Evolutionary conservation across 2,888 invertebrate genomes (phyloP).

Genomic region (Azorinus chamasolen): DNA sequence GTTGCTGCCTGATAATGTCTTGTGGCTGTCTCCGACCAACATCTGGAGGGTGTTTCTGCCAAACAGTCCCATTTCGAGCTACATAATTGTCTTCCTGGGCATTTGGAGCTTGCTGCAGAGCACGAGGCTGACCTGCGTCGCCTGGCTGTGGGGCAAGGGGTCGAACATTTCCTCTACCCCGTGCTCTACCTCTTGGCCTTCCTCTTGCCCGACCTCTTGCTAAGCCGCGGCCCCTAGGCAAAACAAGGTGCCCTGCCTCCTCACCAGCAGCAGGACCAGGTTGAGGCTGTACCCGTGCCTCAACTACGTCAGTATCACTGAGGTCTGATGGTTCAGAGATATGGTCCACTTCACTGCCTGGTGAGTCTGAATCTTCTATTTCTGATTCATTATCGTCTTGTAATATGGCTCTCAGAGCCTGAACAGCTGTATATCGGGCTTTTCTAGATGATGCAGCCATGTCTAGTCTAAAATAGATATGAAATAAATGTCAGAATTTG

Average conservation of each 20-base stretch:
- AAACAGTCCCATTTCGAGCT: background rate
- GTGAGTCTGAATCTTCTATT: constrained; percentile 1
- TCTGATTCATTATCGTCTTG: constrained; percentile 6
- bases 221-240: too few species aligned
- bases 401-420: constrained; percentile 9
- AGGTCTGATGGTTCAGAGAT: background rate
- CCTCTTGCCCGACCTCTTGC: too few species aligned
- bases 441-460: constrained; percentile 7
- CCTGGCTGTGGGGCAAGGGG: too few species aligned
- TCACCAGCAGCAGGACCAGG: too few species aligned
- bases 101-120: too few species aligned
- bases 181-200: too few species aligned
- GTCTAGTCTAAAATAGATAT: background rate
- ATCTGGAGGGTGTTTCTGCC: background rate
- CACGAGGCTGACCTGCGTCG: too few species aligned
- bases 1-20: background rate
- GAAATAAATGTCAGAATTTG: background rate
- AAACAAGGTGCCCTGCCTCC: too few species aligned
- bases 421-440: background rate
- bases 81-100: too few species aligned
- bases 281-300: background rate
- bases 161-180: too few species aligned
- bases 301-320: constrained; percentile 6
- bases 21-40: too few species aligned
- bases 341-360: constrained; percentile 6